Evolutionary conservation across 2,888 invertebrate genomes (phyloP).

Genomic region (Tipula confusa): DNA sequence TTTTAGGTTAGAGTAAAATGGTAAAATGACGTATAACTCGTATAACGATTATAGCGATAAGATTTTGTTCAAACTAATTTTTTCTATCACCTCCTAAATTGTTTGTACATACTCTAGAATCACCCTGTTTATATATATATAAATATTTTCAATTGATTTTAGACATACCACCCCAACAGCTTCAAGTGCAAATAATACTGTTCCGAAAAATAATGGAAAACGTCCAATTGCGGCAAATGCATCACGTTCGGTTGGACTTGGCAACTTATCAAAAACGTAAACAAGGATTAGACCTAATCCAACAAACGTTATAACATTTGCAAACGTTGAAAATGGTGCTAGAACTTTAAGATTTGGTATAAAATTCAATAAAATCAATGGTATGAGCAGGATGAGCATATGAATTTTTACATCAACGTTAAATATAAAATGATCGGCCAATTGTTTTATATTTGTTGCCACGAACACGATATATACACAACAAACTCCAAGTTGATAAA

Average conservation of each 20-base stretch:
- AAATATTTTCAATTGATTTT: not conserved
- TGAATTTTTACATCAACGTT: constrained; percentile 54
- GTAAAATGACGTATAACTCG: no score
- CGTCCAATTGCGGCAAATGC: constrained; percentile 52
- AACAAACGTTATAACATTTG: constrained; percentile 71
- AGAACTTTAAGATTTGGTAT: constrained; percentile 72
- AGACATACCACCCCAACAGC: constrained; percentile 70
- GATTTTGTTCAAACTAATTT: no score
- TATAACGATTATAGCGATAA: no score
- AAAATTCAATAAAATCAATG: constrained; percentile 65
- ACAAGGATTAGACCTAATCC: constrained; percentile 73
- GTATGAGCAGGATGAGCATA: constrained; percentile 64
- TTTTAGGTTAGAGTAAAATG: no score
- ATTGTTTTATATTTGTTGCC: constrained; percentile 61
- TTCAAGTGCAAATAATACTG: constrained; percentile 84
- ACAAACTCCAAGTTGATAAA: constrained; percentile 85
- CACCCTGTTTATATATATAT: not conserved
- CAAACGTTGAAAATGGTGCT: constrained; percentile 78
- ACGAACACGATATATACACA: constrained; percentile 81
- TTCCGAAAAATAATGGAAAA: constrained; percentile 81
- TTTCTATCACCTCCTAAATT: no score
- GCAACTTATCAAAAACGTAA: constrained; percentile 63
- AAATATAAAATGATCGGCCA: constrained; percentile 50
- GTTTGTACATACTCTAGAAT: no score
- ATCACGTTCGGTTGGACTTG: constrained; percentile 52